phyloP scores from a whole-genome alignment of 23 tunicate genomes.

The Styela plicata region DNA sequence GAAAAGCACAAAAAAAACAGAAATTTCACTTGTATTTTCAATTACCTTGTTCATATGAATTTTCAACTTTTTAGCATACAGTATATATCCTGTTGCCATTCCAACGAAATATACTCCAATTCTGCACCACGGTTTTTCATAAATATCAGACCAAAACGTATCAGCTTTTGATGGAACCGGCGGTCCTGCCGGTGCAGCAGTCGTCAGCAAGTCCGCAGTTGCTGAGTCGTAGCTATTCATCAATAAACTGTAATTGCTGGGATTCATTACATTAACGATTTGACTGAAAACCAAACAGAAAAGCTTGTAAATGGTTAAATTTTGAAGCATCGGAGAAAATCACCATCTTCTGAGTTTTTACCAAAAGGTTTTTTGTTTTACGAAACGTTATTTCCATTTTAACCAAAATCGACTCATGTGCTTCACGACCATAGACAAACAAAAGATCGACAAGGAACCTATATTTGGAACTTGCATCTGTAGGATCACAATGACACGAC shows the following conservation, averaged over 20 bases:
- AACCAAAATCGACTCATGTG: too few relatives aligned
- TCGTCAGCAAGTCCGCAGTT: neutral
- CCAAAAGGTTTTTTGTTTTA: too few relatives aligned
- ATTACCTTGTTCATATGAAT: slow-evolving; percentile 30
- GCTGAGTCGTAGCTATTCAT: neutral
- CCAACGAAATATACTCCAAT: slow-evolving; percentile 26
- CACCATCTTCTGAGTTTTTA: too few relatives aligned
- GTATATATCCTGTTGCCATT: slow-evolving; percentile 15
- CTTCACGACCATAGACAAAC: too few relatives aligned
- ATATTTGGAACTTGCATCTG: too few relatives aligned
- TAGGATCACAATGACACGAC: too few relatives aligned
- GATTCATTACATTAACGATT: neutral
- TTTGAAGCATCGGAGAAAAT: too few relatives aligned
- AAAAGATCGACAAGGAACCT: too few relatives aligned
- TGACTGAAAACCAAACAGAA: neutral
- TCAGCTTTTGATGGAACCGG: slow-evolving; percentile 16
- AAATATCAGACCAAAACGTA: slow-evolving; percentile 15
- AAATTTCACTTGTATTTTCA: too few relatives aligned
- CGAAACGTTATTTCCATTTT: too few relatives aligned
- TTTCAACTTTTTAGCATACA: neutral
- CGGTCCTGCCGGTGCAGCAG: slow-evolving; percentile 3
- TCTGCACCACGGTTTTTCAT: slow-evolving; percentile 37
- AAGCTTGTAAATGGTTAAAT: too few relatives aligned
- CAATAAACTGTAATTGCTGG: neutral
- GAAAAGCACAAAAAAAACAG: too few relatives aligned